A percentile compares a stretch with the other conserved stretches of the same genome.
phyloP scores from a whole-genome alignment of 2,797 vertebrate species.

The Pyrocephalus nanus region DNA sequence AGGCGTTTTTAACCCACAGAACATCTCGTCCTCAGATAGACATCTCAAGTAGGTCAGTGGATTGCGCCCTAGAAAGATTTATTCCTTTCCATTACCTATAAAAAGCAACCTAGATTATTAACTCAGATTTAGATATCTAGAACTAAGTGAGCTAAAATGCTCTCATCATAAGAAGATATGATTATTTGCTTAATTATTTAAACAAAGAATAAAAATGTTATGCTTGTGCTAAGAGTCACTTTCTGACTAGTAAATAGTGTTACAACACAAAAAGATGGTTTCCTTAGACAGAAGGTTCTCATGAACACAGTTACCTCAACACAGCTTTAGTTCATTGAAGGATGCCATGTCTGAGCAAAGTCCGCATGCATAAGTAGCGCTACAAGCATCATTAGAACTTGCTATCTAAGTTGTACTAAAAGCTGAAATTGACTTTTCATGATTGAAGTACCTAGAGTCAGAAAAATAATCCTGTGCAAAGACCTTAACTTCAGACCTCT shows the following conservation, averaged over 20 bases:
- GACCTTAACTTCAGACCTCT: background rate
- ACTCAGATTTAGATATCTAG: background rate
- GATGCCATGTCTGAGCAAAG: background rate
- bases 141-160: background rate
- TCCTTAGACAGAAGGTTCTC: background rate
- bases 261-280: background rate
- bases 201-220: background rate
- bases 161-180: background rate
- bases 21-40: background rate
- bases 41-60: conserved; percentile 33
- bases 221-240: background rate
- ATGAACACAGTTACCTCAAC: background rate
- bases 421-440: background rate
- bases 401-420: background rate
- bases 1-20: background rate
- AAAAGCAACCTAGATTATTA: conserved; percentile 30
- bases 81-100: conserved; percentile 11
- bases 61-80: conserved; percentile 38
- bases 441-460: background rate
- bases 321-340: background rate
- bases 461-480: background rate
- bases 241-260: background rate
- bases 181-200: conserved; percentile 11
- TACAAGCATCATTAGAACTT: background rate
- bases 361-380: background rate